These are phyloP conservation scores for Drosophila tristis DNA, from an alignment of 1,140 invertebrate genomes.

Conservation along the genomic window DNA sequence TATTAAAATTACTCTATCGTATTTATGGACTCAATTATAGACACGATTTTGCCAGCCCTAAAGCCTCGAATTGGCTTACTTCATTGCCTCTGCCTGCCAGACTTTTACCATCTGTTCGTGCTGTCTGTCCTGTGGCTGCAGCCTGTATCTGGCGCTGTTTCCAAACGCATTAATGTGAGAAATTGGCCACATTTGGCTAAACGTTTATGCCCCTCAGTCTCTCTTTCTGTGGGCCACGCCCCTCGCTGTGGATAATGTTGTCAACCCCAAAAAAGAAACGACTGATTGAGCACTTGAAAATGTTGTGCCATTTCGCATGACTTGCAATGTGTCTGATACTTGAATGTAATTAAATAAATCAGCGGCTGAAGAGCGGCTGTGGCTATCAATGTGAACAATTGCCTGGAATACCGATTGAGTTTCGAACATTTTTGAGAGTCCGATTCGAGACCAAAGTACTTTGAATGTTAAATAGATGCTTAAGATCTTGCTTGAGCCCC, in stretches of 20 bases:
- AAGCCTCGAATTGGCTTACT: constrained; percentile 3
- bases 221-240: too few species aligned
- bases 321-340: constrained; percentile 5
- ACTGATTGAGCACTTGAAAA: constrained; percentile 36
- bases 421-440: background rate
- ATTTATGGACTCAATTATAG: too few species aligned
- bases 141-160: constrained; percentile 11
- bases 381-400: background rate
- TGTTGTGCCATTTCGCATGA: constrained; percentile 6
- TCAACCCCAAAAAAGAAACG: constrained; percentile 15
- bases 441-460: background rate
- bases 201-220: constrained; percentile 25
- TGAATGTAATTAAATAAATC: constrained; percentile 39
- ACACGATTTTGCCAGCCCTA: constrained; percentile 19
- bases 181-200: constrained; percentile 53
- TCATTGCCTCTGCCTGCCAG: constrained; percentile 41
- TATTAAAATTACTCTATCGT: too few species aligned
- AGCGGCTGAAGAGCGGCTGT: constrained; percentile 2
- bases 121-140: background rate
- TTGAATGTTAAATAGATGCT: background rate
- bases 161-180: constrained; percentile 37
- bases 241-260: constrained; percentile 18
- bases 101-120: constrained; percentile 21
- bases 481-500: too few species aligned
- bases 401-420: too few species aligned